A percentile compares a stretch with the other conserved stretches of the same genome.
Evolutionary conservation across 2,113 vertebrate species (phyloP).

Genomic region (Myanophis thanlyinensis): DNA sequence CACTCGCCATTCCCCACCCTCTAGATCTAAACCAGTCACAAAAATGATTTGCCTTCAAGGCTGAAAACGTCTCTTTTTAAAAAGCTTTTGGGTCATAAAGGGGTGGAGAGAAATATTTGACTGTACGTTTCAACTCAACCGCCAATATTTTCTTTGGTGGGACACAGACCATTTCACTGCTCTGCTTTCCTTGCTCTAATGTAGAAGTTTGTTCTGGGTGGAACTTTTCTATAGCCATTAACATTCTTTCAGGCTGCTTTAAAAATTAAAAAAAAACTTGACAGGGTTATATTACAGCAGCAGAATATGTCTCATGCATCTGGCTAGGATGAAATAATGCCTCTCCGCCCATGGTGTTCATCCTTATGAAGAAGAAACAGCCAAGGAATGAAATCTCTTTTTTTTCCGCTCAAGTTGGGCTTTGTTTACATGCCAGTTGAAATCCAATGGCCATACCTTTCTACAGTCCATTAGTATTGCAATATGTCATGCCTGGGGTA

Average conservation of each 20-base stretch:
- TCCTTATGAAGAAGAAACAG: conserved; percentile 30
- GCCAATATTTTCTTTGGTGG: not conserved
- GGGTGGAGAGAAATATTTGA: not conserved
- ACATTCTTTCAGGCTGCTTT: not conserved
- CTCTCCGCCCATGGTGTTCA: not conserved
- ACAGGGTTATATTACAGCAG: not conserved
- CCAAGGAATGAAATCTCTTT: not conserved
- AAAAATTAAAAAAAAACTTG: not conserved
- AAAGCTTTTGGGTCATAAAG: not conserved
- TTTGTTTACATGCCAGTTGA: not conserved
- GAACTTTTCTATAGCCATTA: conserved; percentile 14
- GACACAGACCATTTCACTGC: conserved; percentile 5
- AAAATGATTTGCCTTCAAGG: conserved; percentile 68
- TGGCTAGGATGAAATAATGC: not conserved
- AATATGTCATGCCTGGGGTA: not conserved
- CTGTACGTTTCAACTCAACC: conserved; percentile 21
- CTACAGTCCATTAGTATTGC: not conserved
- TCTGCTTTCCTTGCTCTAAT: not conserved
- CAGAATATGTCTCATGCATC: conserved; percentile 4
- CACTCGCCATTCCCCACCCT: conserved; percentile 42
- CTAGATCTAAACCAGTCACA: conserved; percentile 77
- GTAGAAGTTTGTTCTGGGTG: not conserved
- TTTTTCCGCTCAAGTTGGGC: too few relatives aligned
- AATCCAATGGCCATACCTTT: too few relatives aligned
- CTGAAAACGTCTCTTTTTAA: conserved; percentile 49